Evolutionary conservation across 1,140 invertebrate species (phyloP), one percentile per base, ranked within the genome.

Genomic region (Rhyacophila brunnea): DNA sequence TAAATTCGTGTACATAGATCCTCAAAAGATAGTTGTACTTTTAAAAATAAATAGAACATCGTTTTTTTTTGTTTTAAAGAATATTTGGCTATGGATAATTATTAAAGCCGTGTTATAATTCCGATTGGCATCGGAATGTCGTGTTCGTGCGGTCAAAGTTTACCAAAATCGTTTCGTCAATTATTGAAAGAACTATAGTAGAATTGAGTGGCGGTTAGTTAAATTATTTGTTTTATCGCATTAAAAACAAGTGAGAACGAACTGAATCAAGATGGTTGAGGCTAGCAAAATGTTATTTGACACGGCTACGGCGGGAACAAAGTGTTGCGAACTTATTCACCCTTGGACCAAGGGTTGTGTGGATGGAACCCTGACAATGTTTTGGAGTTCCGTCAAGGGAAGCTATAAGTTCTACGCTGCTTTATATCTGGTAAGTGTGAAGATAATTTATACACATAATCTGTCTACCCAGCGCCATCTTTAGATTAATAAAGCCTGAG

Each of bases 341-440:
- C 77, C 77, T 11, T 79, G 77, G 77, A 78, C 76, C 6, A 55
- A 69, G 15, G 70, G 66, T 46, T 78, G 76, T 57, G 48, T 56
- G 11, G 68, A 74, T 70, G 77, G 74, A 20, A 73, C 74, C 11
- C 43, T 64, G 19, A 68, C 72, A n/a, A 79, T 79, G 76, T 62
- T 79, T 7, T 28, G 68, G 6, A 73, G 68, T 56, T 74, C 72
- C 59, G 73, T 78, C 17, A 72, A 68, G 60, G 77, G 77, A 35
- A 74, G 71, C 48, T 79, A 78, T 61, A 78, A 78, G 49, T 79
- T 78, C 45, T 79, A 79, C 69, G 76, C 77, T 2, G 74, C 75
- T 70, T 70, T 79, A 13, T 79, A 79, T 55, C 50, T 78, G 64
- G 77, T 79, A 67, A 74, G 74, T 75, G 23, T 28, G 9, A 28